Evolutionary conservation across 2,113 vertebrate species (phyloP).

Genomic region (Cariama cristata): DNA sequence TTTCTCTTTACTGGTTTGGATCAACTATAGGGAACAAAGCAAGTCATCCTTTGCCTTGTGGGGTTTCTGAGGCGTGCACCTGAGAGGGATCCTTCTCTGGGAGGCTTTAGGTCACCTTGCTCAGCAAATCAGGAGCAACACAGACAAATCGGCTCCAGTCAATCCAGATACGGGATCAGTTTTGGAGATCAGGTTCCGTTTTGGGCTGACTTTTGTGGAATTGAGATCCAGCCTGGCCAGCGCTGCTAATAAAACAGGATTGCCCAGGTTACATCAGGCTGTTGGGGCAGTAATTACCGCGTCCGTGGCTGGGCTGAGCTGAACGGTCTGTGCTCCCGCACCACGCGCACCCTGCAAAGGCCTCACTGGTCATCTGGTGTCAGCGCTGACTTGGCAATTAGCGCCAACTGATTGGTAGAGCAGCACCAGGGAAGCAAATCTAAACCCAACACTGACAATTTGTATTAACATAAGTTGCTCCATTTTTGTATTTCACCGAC

Average conservation of each 20-base stretch:
- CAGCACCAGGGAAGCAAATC: not conserved
- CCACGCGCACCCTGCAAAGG: accelerated
- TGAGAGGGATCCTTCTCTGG: not conserved
- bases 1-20: not conserved
- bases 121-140: not conserved
- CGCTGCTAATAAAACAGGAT: not conserved
- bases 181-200: not conserved
- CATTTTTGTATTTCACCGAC: not conserved
- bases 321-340: not conserved
- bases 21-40: not conserved
- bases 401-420: not conserved
- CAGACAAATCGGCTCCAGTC: not conserved
- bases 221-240: accelerated
- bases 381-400: not conserved
- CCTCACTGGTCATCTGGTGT: not conserved
- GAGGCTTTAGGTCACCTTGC: not conserved
- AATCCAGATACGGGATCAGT: not conserved
- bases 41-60: not conserved
- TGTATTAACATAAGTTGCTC: not conserved
- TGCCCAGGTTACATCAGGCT: not conserved
- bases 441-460: not conserved
- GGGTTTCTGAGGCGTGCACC: not conserved
- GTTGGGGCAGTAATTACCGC: not conserved
- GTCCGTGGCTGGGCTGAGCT: not conserved
- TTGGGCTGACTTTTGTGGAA: not conserved